Base-by-base conservation (phyloP, 2,797 vertebrate species). In the Mastacembelus armatus region DNA sequence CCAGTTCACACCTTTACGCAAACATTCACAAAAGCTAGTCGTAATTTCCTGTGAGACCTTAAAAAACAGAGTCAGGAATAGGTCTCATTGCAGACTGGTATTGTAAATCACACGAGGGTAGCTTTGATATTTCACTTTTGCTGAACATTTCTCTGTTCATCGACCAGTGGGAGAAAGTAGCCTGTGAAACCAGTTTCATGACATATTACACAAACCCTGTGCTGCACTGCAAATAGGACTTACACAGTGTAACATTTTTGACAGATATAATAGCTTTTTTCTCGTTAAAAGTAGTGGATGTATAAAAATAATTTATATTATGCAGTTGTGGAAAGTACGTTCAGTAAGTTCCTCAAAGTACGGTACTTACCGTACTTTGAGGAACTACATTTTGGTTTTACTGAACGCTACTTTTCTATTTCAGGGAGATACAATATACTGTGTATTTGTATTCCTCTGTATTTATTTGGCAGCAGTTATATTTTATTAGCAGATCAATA, bases 11-110 rank as follows among this genome's bases (percentile, higher is more conserved):
- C 78, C 64, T 77, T 80, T 62, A 47, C 72, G 57, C 66, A 71
- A 78, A 80, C 80, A 70, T 74, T 80, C 59, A 52, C 77, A 78
- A 60, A 84, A 67, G 72, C 73, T 77, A 62, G 69, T 75, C 40
- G 38, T 89, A 81, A 90, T 90, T 91, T 89, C 87, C 89, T 86
- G 78, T 7, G 87, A 87, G 89, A 88, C 69, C 52, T 56, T 68
- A 51, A 74, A 58, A 65, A 74, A 79, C 36, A 49, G 59, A 63
- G 78, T 36, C 43, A 68, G 66, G 66, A 71, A 59, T 73, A 59
- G 66, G 64, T 74, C 76, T 80, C 61, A 71, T 64, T 74, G 67
- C 74, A 65, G 79, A 72, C 80, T 73, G 50, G 9, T 47, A 57
- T 66, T 81, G 59, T 80, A 86, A 88, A 89, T 80, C 77, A 86